Evolutionary conservation across 2,888 invertebrate genomes (phyloP), one percentile per base, ranked within the genome.

Genomic region (Cinara cedri): DNA sequence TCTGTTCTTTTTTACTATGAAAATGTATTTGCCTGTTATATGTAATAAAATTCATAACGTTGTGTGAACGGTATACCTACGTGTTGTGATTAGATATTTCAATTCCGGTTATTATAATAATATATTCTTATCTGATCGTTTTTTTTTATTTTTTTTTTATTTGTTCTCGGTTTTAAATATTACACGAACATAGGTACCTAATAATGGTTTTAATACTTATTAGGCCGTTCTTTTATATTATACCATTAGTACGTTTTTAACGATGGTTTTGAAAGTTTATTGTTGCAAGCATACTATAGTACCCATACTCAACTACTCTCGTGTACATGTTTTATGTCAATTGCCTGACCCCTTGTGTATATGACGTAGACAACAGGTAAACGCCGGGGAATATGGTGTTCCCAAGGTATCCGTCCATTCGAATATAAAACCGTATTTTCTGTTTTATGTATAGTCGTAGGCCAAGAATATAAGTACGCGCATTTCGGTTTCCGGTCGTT

Each of bases 181-280:
- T 72, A 60, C 24, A 72, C n/a, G 46, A 26, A 60, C 60, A 34
- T 34, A 6, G 34, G 34, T 49, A n/a, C n/a, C n/a, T n/a, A n/a
- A n/a, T n/a, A 72, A 72, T 60, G 60, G 60, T 60, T 72, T 72
- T 60, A 26, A 72, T 60, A 72, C 60, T 72, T 72, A 60, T 72
- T 72, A 34, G 6, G 34, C 6, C 6, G 34, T 34, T 34, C 3
- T 34, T 34, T 34, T 34, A 34, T 34, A 34, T 3, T 60, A 72
- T 72, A 72, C 72, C 72, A 72, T 72, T 72, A 72, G 60, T 49
- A 46, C 19, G 26, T 46, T 72, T 72, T 72, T 72, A 60, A 72
- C 72, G 72, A 63, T 34, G 62, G 34, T 74, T 62, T 51, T 26
- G 51, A 51, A 74, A 74, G 62, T 74, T 62, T 74, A 62, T 74